phyloP scores from a whole-genome alignment of 2,888 invertebrate genomes.

The Leptopilina drosophilae region DNA sequence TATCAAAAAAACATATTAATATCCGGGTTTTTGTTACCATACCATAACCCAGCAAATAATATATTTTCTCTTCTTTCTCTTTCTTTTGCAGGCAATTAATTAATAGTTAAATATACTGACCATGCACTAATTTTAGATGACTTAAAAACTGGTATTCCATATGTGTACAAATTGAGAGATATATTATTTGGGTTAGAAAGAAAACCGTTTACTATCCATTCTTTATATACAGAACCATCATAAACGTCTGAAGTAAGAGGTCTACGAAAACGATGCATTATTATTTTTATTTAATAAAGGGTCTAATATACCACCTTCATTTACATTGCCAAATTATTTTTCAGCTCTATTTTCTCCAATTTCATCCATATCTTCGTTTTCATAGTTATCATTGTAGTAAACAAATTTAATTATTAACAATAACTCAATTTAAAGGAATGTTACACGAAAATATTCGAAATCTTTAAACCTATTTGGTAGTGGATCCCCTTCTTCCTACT shows the following conservation, averaged over 20 bases:
- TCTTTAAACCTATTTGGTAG: no score
- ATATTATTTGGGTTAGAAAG: neutral
- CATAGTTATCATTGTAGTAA: no score
- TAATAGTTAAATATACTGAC: constrained; percentile 19
- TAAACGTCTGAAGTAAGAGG: constrained; percentile 27
- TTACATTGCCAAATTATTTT: no score
- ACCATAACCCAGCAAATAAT: constrained; percentile 16
- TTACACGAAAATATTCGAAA: no score
- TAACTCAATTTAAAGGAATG: no score
- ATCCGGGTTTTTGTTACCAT: neutral
- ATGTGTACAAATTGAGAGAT: constrained; percentile 44
- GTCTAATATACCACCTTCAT: no score
- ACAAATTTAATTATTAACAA: no score
- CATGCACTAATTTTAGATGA: neutral
- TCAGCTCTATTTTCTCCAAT: no score
- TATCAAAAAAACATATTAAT: neutral
- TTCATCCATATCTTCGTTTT: no score
- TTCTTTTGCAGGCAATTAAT: constrained; percentile 12
- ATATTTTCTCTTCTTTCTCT: constrained; percentile 23
- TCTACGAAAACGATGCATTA: constrained; percentile 43
- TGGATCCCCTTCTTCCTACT: no score
- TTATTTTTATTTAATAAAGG: no score
- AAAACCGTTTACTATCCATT: constrained; percentile 38
- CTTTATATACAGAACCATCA: constrained; percentile 34
- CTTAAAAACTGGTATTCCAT: constrained; percentile 33